Evolutionary conservation across 1,140 invertebrate species (phyloP).

Genomic region (Pseudoatta argentina): DNA sequence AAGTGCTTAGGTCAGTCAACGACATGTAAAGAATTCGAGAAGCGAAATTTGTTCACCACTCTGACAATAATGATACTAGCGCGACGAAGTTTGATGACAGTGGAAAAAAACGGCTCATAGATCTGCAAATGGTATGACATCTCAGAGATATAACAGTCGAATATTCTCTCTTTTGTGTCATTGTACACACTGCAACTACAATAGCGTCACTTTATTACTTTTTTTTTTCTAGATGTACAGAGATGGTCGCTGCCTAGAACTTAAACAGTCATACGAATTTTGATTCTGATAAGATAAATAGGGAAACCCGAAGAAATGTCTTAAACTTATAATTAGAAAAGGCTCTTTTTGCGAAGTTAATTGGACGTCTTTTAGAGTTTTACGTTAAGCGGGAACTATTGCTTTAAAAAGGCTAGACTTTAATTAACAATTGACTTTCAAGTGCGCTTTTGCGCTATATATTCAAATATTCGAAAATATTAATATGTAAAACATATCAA

Average conservation of each 20-base stretch:
- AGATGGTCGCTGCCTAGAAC: neutral
- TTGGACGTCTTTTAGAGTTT: neutral
- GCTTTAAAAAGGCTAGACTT: neutral
- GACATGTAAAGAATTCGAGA: slow-evolving; percentile 7
- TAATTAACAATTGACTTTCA: neutral
- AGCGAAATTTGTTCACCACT: neutral
- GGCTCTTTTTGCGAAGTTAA: neutral
- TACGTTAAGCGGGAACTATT: neutral
- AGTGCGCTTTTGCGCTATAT: slow-evolving; percentile 21
- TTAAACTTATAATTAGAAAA: neutral
- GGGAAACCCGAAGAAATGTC: neutral
- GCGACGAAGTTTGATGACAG: slow-evolving; percentile 33
- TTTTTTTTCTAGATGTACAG: slow-evolving; percentile 3
- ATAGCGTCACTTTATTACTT: neutral
- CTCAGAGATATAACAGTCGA: neutral
- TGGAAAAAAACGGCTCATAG: slow-evolving; percentile 26
- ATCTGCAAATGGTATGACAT: neutral
- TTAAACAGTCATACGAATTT: slow-evolving; percentile 13
- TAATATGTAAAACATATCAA: slow-evolving; percentile 32
- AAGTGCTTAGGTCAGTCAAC: neutral
- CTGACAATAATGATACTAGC: neutral
- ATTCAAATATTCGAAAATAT: slow-evolving; percentile 33
- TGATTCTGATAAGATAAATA: neutral
- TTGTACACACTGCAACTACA: slow-evolving; percentile 2
- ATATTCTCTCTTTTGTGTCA: neutral